These are phyloP conservation scores for Galago senegalensis DNA, from an alignment of 2,797 vertebrate genomes.

Conservation along the genomic window DNA sequence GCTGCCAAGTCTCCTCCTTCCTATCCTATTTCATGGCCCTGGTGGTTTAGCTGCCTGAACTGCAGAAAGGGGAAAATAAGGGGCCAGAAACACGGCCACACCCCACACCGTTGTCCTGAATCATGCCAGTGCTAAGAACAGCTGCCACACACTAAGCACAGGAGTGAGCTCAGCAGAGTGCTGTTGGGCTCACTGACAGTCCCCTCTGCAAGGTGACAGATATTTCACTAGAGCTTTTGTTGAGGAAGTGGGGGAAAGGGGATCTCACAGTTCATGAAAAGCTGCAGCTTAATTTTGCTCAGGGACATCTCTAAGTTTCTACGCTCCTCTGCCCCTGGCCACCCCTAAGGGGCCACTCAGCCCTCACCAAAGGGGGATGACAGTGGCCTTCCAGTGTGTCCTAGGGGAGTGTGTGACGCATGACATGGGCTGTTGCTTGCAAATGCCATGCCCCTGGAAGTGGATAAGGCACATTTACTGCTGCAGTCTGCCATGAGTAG, in stretches of 20 bases:
- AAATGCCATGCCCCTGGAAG: neutral
- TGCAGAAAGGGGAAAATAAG: neutral
- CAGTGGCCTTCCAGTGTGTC: neutral
- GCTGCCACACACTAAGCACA: neutral
- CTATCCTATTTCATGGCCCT: neutral
- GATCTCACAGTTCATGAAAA: neutral
- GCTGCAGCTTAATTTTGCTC: neutral
- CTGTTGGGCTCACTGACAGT: neutral
- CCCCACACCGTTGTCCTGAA: fast-evolving
- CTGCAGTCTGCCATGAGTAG: too few relatives aligned
- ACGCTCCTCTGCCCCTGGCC: fast-evolving
- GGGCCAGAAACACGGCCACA: neutral
- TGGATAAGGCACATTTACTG: too few relatives aligned
- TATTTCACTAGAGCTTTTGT: neutral
- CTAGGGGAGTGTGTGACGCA: neutral
- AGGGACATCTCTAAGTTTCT: neutral
- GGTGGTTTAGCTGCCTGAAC: neutral
- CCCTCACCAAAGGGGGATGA: neutral
- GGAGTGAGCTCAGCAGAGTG: fast-evolving
- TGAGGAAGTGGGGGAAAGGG: neutral
- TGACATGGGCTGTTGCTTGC: neutral
- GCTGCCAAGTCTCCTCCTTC: neutral
- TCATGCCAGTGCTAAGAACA: neutral
- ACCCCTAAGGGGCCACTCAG: neutral
- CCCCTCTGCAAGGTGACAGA: neutral